Evolutionary conservation across 2,113 vertebrate genomes (phyloP).

Genomic region (Hipposideros armiger): DNA sequence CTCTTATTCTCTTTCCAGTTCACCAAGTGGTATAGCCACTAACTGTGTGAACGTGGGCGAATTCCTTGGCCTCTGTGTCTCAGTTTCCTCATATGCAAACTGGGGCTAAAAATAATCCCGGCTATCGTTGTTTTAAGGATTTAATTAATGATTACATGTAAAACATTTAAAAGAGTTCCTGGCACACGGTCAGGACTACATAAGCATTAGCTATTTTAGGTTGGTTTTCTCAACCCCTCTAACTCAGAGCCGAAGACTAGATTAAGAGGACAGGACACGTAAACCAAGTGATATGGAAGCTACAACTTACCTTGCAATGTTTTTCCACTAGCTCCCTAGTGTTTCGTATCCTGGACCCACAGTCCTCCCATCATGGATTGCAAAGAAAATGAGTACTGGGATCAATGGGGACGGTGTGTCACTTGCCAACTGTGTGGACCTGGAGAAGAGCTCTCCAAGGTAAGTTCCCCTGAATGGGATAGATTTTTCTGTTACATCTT

Average conservation of each 20-base stretch:
- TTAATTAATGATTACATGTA: background rate
- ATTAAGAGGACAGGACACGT: background rate
- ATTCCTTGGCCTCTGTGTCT: background rate
- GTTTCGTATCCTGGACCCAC: slow-evolving; percentile 54
- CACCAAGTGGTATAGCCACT: background rate
- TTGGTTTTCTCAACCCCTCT: background rate
- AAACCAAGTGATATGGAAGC: background rate
- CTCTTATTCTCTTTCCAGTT: background rate
- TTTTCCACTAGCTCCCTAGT: background rate
- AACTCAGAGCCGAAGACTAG: background rate
- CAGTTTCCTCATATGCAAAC: background rate
- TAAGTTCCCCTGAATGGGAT: slow-evolving; percentile 70
- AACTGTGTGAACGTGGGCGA: background rate
- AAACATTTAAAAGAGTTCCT: background rate
- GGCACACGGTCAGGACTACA: background rate
- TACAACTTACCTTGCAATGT: background rate
- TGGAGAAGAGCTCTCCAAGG: slow-evolving; percentile 91
- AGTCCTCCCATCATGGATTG: slow-evolving; percentile 81
- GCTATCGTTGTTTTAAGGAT: background rate
- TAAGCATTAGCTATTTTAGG: background rate
- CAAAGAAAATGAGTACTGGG: slow-evolving; percentile 87
- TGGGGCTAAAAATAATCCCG: background rate
- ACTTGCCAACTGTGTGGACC: slow-evolving; percentile 89
- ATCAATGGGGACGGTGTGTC: slow-evolving; percentile 84
- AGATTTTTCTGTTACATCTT: background rate